These are phyloP conservation scores for Buceros bicornis DNA, from an alignment of 2,797 vertebrate species.

Conservation along the genomic window DNA sequence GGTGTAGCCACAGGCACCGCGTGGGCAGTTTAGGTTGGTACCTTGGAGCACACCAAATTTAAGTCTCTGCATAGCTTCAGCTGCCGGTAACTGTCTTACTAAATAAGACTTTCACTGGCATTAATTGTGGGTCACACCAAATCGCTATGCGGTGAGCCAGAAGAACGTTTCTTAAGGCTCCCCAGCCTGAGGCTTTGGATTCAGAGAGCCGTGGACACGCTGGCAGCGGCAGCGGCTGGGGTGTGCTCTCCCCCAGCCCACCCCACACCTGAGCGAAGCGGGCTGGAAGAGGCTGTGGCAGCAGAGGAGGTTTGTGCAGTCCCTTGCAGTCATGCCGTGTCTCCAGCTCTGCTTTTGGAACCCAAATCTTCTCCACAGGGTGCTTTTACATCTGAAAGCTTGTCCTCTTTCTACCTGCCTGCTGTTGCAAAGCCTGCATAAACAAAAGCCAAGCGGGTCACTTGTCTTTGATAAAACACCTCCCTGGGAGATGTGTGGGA, in stretches of 20 bases:
- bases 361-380: fast-evolving
- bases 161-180: neutral
- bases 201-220: fast-evolving
- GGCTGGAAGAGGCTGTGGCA: neutral
- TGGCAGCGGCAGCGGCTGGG: neutral
- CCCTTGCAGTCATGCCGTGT: neutral
- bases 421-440: neutral
- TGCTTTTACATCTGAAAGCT: neutral
- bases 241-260: fast-evolving
- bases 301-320: neutral
- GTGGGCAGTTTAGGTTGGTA: neutral
- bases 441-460: neutral
- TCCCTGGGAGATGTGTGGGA: neutral
- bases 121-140: neutral
- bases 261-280: fast-evolving
- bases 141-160: neutral
- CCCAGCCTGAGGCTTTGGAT: neutral
- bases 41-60: neutral
- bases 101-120: neutral
- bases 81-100: neutral
- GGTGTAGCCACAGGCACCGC: neutral
- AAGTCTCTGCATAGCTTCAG: neutral
- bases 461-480: fast-evolving
- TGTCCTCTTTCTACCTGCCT: neutral
- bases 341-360: neutral